phyloP scores from a whole-genome alignment of 2,113 vertebrate species.

The Callorhinus ursinus region DNA sequence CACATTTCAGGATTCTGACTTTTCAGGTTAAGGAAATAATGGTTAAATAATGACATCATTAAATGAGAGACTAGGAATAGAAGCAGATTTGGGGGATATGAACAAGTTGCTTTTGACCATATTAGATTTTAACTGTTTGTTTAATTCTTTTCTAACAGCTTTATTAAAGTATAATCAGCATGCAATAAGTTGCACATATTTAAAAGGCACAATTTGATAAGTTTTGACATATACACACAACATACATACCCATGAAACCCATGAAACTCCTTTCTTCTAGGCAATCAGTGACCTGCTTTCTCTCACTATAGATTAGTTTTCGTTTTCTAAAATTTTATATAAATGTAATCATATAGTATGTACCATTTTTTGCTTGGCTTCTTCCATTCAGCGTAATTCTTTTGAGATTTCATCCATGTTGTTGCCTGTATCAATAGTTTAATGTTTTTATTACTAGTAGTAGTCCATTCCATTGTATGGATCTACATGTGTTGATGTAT shows the following conservation, averaged over 20 bases:
- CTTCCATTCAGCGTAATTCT: background rate
- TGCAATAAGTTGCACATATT: background rate
- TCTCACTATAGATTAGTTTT: background rate
- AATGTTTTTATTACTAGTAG: background rate
- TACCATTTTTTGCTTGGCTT: background rate
- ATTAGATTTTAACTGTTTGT: background rate
- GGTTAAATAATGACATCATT: background rate
- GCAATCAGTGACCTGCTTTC: background rate
- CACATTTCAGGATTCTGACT: conserved; percentile 9
- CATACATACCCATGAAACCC: background rate
- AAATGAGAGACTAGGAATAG: background rate
- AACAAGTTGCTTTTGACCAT: conserved; percentile 5
- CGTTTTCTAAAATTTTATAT: background rate
- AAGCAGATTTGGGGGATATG: background rate
- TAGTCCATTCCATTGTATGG: background rate
- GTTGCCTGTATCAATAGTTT: background rate
- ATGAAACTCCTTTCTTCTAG: background rate
- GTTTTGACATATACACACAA: background rate
- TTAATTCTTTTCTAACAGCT: background rate
- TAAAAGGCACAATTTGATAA: background rate
- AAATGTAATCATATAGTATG: background rate
- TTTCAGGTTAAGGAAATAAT: background rate
- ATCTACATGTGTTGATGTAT: background rate
- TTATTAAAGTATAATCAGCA: background rate
- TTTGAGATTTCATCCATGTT: background rate